phyloP scores from a whole-genome alignment of 2,888 invertebrate genomes.

The Cephus sareptanus region DNA sequence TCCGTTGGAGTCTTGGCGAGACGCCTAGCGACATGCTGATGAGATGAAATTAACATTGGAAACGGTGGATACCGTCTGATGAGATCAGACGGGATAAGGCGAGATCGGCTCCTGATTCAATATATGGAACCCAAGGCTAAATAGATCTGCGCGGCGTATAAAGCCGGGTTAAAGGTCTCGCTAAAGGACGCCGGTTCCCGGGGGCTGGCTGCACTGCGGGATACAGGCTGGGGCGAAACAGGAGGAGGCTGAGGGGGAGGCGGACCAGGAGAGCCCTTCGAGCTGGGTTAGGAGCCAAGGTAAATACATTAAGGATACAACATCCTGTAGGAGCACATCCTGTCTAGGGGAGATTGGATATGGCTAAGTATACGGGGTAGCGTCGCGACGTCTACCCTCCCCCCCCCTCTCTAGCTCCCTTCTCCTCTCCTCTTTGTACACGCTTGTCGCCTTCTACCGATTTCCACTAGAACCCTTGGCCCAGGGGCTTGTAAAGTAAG shows the following conservation, averaged over 20 bases:
- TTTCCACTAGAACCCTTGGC: background rate
- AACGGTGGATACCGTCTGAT: slow-evolving; percentile 15
- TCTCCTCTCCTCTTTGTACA: background rate
- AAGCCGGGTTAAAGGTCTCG: slow-evolving; percentile 20
- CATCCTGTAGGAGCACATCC: slow-evolving; percentile 57
- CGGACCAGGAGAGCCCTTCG: slow-evolving; percentile 27
- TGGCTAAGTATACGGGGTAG: slow-evolving; percentile 30
- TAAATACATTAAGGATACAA: slow-evolving; percentile 63
- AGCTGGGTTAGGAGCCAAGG: slow-evolving; percentile 59
- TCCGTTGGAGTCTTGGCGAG: slow-evolving; percentile 32
- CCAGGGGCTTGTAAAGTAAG: background rate
- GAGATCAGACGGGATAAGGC: slow-evolving; percentile 5
- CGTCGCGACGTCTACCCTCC: slow-evolving; percentile 1
- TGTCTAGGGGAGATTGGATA: slow-evolving; percentile 44
- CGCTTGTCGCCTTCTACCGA: background rate
- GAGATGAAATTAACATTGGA: slow-evolving; percentile 39
- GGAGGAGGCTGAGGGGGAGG: slow-evolving; percentile 6
- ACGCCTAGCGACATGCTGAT: slow-evolving; percentile 38
- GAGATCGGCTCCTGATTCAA: slow-evolving; percentile 21
- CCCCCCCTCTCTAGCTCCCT: background rate
- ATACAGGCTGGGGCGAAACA: slow-evolving; percentile 12
- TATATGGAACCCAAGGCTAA: slow-evolving; percentile 28
- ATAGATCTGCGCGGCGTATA: slow-evolving; percentile 35
- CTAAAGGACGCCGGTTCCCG: slow-evolving; percentile 12
- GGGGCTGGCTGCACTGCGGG: background rate